Conservation (phyloP, 2,797 vertebrate genomes). For the Ptychadena robeensis region DNA sequence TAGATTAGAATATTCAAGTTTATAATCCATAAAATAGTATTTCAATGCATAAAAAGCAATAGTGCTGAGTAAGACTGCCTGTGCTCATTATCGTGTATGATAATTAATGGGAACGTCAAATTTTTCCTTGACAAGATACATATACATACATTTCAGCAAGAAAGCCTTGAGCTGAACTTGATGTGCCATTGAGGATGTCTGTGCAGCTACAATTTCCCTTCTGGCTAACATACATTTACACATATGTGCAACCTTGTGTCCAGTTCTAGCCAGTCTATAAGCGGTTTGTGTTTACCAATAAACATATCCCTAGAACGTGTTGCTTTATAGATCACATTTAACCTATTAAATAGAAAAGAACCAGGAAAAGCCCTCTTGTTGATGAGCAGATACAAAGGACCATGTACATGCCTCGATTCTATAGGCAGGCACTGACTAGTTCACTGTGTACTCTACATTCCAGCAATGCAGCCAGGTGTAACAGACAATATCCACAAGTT, state of each 20-base stretch:
- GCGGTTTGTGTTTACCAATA: not conserved
- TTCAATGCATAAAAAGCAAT: not conserved
- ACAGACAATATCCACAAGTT: constrained; percentile 7
- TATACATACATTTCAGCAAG: constrained; percentile 16
- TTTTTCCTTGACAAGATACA: not conserved
- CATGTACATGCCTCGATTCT: constrained; percentile 21
- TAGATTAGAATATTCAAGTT: not conserved
- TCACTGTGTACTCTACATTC: constrained; percentile 39
- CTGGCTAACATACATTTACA: constrained; percentile 30
- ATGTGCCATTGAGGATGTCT: constrained; percentile 18
- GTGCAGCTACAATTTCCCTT: constrained; percentile 31
- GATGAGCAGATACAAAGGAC: constrained; percentile 22
- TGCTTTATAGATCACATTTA: not conserved
- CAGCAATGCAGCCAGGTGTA: constrained; percentile 39
- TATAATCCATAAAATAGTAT: not conserved
- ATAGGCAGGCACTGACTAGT: constrained; percentile 45
- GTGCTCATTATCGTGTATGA: not conserved
- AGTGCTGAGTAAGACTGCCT: too few relatives aligned
- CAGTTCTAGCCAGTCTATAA: not conserved
- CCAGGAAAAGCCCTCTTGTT: not conserved
- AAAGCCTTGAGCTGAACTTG: constrained; percentile 13
- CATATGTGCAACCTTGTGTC: not conserved
- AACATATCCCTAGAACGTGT: too few relatives aligned
- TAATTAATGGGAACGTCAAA: not conserved
- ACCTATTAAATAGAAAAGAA: not conserved